Conservation (phyloP, 2,797 vertebrate species). For the Taenioides sp. region DNA sequence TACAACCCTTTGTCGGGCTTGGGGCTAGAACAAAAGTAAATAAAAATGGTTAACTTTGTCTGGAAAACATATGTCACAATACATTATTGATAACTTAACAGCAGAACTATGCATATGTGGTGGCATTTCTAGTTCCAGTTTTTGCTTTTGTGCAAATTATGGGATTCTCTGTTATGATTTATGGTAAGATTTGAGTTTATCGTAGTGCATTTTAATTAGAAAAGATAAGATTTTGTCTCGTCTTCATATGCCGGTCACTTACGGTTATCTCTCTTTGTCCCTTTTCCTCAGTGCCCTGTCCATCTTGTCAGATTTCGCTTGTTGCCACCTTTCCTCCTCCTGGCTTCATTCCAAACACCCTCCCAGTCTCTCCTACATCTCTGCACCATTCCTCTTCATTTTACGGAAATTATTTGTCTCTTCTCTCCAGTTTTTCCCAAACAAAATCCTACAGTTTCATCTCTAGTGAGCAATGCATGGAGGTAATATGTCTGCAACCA, state of each 20-base stretch:
- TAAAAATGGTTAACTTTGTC: not conserved
- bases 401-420: conserved; percentile 55
- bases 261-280: conserved; percentile 49
- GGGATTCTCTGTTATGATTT: not conserved
- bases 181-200: not conserved
- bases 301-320: conserved; percentile 63
- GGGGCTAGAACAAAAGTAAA: not conserved
- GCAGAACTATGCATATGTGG: not conserved
- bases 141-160: not conserved
- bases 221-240: conserved; percentile 51
- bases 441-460: conserved; percentile 31
- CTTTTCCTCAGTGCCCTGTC: conserved; percentile 56
- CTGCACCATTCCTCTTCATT: conserved; percentile 27
- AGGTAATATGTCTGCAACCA: conserved; percentile 70
- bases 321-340: conserved; percentile 48
- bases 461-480: conserved; percentile 38
- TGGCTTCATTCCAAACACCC: conserved; percentile 31
- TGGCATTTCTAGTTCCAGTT: not conserved
- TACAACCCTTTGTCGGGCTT: not conserved
- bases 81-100: too few relatives aligned
- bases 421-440: conserved; percentile 31
- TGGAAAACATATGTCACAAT: not conserved
- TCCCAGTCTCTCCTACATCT: conserved; percentile 19
- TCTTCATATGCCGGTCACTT: conserved; percentile 62
- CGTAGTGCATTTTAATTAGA: not conserved